phyloP scores from a whole-genome alignment of 2,797 vertebrate species.

The Syngnathus acus region DNA sequence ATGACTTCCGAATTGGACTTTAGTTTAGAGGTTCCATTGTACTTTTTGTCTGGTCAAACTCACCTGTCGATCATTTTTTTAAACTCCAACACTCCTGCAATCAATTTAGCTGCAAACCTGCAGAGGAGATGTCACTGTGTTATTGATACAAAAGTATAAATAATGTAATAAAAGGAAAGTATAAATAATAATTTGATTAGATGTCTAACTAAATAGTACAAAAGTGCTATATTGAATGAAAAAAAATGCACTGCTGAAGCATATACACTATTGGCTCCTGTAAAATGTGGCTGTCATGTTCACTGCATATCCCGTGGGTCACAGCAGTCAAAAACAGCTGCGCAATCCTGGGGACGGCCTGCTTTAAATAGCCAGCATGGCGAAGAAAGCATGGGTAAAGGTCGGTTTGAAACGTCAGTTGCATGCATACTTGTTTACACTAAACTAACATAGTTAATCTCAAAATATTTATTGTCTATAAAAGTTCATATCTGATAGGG shows the following conservation, averaged over 20 bases:
- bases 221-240: neutral
- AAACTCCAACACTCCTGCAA: conserved; percentile 91
- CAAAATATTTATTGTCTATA: conserved; percentile 4
- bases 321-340: conserved; percentile 54
- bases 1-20: neutral
- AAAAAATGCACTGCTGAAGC: neutral
- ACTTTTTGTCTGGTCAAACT: conserved; percentile 47
- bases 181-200: too few relatives aligned
- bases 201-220: neutral
- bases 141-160: neutral
- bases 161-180: neutral
- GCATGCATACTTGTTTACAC: conserved; percentile 28
- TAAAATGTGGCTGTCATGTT: conserved; percentile 15
- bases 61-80: conserved; percentile 93
- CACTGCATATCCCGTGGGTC: conserved; percentile 38
- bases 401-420: conserved; percentile 52
- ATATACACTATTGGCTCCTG: neutral
- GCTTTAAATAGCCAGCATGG: conserved; percentile 66
- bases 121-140: conserved; percentile 12
- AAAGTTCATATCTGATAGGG: neutral
- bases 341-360: conserved; percentile 36
- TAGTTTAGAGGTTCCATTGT: neutral
- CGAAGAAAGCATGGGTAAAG: conserved; percentile 69
- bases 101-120: conserved; percentile 94
- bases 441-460: conserved; percentile 8